phyloP scores from a whole-genome alignment of 2,888 invertebrate genomes.

The Cyaniris semiargus region DNA sequence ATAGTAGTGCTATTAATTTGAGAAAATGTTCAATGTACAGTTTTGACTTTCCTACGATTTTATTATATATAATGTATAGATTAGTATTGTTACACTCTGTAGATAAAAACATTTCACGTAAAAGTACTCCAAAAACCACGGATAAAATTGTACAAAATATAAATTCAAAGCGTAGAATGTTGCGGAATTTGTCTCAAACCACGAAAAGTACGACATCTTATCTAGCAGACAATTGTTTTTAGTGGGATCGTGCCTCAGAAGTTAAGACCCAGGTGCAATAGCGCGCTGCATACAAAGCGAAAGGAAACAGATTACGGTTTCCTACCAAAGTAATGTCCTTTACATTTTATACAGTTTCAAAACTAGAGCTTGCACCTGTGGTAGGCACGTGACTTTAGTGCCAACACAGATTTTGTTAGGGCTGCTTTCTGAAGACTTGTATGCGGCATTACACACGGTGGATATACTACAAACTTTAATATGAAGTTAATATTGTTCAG shows the following conservation, averaged over 20 bases:
- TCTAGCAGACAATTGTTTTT: conserved; percentile 15
- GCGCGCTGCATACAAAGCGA: conserved; percentile 27
- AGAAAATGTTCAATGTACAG: no score
- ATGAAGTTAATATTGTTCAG: no score
- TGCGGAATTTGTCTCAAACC: not conserved
- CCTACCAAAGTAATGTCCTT: conserved; percentile 1
- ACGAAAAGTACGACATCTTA: conserved; percentile 16
- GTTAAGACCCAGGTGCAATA: conserved; percentile 22
- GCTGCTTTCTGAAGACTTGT: not conserved
- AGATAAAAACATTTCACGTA: not conserved
- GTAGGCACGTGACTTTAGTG: conserved; percentile 10
- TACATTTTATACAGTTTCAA: conserved; percentile 10
- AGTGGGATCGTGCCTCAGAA: conserved; percentile 14
- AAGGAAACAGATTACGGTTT: conserved; percentile 11
- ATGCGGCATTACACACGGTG: not conserved
- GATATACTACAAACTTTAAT: no score
- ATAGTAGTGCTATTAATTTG: no score
- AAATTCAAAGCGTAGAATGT: not conserved
- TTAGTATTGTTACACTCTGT: no score
- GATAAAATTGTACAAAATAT: not conserved
- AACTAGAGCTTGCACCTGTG: not conserved
- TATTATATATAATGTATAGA: no score
- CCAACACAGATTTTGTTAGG: not conserved
- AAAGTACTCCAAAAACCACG: not conserved
- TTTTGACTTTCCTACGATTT: no score